Conservation (phyloP, 2,888 invertebrate genomes). For the Tetheella fluctuosa region DNA sequence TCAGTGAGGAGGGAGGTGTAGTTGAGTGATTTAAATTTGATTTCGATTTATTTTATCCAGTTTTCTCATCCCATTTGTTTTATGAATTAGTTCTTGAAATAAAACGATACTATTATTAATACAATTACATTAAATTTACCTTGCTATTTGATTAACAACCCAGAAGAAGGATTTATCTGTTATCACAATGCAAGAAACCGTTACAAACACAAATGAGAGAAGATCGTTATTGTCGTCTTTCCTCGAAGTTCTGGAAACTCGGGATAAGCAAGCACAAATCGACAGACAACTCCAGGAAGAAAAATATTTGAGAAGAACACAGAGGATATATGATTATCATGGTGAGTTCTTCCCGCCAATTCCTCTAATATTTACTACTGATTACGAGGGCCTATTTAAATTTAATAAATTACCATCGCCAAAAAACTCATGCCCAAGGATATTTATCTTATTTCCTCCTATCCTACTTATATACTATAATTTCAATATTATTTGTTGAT, state of each 20-base stretch:
- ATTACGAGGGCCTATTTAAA: too few species aligned
- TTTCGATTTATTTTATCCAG: constrained; percentile 45
- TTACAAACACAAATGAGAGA: constrained; percentile 72
- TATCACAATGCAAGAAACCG: constrained; percentile 79
- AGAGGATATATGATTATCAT: constrained; percentile 77
- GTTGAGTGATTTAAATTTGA: constrained; percentile 64
- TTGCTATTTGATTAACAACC: constrained; percentile 17
- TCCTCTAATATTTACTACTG: not conserved
- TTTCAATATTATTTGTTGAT: too few species aligned
- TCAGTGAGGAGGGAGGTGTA: constrained; percentile 42
- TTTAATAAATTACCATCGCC: too few species aligned
- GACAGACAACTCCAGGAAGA: constrained; percentile 75
- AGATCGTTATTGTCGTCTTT: constrained; percentile 77
- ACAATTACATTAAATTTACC: constrained; percentile 16
- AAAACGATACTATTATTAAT: constrained; percentile 14
- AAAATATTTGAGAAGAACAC: constrained; percentile 71
- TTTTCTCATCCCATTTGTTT: constrained; percentile 43
- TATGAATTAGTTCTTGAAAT: constrained; percentile 27
- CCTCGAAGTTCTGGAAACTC: constrained; percentile 70
- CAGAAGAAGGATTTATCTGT: constrained; percentile 32
- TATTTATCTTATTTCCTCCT: too few species aligned
- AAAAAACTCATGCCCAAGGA: too few species aligned
- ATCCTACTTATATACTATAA: too few species aligned
- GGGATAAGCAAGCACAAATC: constrained; percentile 66
- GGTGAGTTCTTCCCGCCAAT: constrained; percentile 50